Evolutionary conservation across 2,888 invertebrate genomes (phyloP).

Genomic region (Rhagium mordax): DNA sequence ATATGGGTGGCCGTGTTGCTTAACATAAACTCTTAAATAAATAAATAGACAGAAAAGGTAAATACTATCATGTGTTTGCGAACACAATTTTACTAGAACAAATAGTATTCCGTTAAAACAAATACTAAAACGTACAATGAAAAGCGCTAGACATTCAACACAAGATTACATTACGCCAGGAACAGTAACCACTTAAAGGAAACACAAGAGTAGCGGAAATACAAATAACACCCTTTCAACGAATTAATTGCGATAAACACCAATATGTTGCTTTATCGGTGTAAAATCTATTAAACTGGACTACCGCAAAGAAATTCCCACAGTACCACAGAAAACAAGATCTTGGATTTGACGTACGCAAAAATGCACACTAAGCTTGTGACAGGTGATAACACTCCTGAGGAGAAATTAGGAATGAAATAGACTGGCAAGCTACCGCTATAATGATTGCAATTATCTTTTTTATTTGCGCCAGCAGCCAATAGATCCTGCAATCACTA

Average conservation of each 20-base stretch:
- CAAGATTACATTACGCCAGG: slow-evolving; percentile 5
- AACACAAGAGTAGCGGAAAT: slow-evolving; percentile 19
- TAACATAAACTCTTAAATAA: neutral
- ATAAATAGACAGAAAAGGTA: neutral
- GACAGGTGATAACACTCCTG: neutral
- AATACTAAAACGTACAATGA: neutral
- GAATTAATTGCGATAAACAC: neutral
- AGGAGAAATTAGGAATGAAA: neutral
- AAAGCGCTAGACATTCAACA: slow-evolving; percentile 17
- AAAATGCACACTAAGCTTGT: neutral
- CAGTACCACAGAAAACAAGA: neutral
- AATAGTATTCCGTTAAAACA: slow-evolving; percentile 4
- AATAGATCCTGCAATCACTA: neutral
- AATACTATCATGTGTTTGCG: neutral
- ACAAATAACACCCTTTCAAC: slow-evolving; percentile 23
- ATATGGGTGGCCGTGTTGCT: neutral
- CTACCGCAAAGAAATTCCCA: no score
- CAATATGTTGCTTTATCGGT: neutral
- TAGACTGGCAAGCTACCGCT: neutral
- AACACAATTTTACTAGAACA: neutral
- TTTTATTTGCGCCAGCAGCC: neutral
- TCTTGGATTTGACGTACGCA: neutral
- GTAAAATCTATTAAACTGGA: neutral
- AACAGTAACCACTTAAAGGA: slow-evolving; percentile 17
- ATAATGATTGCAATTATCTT: neutral